A percentile compares a stretch with the other conserved stretches of the same genome.
These are phyloP conservation scores for Cyclura pinguis DNA, from an alignment of 2,797 vertebrate genomes.

Conservation along the genomic window DNA sequence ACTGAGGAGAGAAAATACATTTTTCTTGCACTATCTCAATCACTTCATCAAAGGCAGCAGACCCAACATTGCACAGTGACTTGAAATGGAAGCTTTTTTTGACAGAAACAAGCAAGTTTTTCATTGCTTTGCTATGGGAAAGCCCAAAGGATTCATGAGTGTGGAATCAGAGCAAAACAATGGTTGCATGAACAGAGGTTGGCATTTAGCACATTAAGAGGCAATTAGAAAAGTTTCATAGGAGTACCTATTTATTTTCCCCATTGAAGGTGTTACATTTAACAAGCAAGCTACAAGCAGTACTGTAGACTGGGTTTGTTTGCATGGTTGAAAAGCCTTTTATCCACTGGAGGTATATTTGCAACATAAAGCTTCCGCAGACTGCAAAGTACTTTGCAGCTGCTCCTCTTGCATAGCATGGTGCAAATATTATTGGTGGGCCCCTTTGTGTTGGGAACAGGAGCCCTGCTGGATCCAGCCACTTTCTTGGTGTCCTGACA, in stretches of 20 bases:
- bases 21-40: not conserved
- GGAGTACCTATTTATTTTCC: not conserved
- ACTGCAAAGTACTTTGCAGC: not conserved
- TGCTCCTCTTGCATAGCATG: not conserved
- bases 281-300: conserved; percentile 2
- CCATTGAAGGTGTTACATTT: not conserved
- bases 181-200: not conserved
- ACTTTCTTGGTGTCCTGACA: not conserved
- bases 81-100: not conserved
- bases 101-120: not conserved
- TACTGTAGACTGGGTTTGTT: not conserved
- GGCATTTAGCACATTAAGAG: not conserved
- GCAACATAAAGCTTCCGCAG: not conserved
- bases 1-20: not conserved
- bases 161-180: conserved; percentile 23
- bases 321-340: not conserved
- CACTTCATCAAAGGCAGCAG: not conserved
- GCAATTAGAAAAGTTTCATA: conserved; percentile 9
- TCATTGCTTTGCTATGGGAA: conserved; percentile 1
- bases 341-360: not conserved
- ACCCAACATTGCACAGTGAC: not conserved
- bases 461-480: not conserved
- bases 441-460: not conserved
- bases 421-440: not conserved
- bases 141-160: conserved; percentile 12